phyloP scores from a whole-genome alignment of 2,797 vertebrate species.

The Liparis tanakae region DNA sequence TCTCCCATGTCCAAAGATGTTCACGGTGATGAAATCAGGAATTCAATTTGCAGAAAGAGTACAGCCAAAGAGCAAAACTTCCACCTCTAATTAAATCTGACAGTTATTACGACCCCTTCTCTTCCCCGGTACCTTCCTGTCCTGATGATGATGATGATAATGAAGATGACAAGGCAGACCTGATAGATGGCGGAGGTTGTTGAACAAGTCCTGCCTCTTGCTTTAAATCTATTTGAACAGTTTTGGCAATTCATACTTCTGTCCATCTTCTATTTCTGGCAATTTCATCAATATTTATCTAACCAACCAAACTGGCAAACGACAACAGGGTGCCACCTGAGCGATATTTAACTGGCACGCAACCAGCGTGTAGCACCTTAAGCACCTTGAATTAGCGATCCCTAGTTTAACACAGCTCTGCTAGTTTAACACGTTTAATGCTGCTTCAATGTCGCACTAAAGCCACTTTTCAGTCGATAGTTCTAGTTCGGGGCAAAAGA shows the following conservation, averaged over 20 bases:
- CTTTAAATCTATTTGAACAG: conserved; percentile 8
- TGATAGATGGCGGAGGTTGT: neutral
- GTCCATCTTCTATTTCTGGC: conserved; percentile 25
- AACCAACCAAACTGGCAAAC: neutral
- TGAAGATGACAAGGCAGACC: neutral
- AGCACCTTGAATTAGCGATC: conserved; percentile 16
- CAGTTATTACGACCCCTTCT: neutral
- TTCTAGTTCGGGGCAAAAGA: neutral
- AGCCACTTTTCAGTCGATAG: neutral
- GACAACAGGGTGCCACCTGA: conserved; percentile 20
- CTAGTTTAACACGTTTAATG: neutral
- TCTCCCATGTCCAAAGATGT: neutral
- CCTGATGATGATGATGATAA: neutral
- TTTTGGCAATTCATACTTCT: conserved; percentile 18
- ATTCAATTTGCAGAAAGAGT: neutral
- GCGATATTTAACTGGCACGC: conserved; percentile 5
- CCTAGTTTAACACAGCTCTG: conserved; percentile 21
- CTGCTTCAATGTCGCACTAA: neutral
- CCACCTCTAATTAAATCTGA: conserved; percentile 9
- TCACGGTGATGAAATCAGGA: neutral
- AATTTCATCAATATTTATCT: conserved; percentile 47
- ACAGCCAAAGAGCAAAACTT: neutral
- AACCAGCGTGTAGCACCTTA: neutral
- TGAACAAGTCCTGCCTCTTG: neutral
- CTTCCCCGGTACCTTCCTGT: neutral